phyloP scores from a whole-genome alignment of 2,797 vertebrate species.

The Esox masquinongy region DNA sequence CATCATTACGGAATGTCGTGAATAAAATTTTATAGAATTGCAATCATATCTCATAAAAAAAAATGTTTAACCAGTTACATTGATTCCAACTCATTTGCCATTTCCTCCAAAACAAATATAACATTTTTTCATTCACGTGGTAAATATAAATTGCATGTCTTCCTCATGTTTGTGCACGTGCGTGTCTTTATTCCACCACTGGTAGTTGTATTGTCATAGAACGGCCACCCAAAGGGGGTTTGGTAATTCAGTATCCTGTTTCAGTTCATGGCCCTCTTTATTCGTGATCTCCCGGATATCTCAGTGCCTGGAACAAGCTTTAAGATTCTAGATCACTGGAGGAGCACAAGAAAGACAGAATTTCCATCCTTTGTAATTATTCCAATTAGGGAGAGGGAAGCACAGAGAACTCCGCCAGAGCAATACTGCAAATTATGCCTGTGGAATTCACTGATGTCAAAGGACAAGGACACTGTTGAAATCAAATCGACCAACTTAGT shows the following conservation, averaged over 20 bases:
- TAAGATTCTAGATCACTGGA: not conserved
- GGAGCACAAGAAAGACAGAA: not conserved
- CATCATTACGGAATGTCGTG: not conserved
- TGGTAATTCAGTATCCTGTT: not conserved
- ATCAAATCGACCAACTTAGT: not conserved
- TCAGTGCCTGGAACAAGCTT: slow-evolving; percentile 1
- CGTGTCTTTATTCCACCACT: not conserved
- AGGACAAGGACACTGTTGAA: not conserved
- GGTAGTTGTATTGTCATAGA: not conserved
- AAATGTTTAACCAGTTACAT: not conserved
- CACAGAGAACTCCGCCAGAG: not conserved
- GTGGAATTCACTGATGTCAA: not conserved
- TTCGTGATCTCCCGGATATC: not conserved
- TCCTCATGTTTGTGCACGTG: not conserved
- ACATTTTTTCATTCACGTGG: not conserved
- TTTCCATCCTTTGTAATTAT: slow-evolving; percentile 6
- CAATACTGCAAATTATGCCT: not conserved
- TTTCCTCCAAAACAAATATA: not conserved
- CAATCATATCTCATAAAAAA: not conserved
- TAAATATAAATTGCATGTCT: not conserved
- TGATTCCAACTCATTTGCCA: not conserved
- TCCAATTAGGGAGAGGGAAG: not conserved
- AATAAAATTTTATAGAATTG: not conserved
- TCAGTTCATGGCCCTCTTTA: slow-evolving; percentile 1
- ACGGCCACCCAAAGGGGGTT: not conserved